Evolutionary conservation across 2,113 vertebrate species (phyloP).

Genomic region (Marmota flaviventris): DNA sequence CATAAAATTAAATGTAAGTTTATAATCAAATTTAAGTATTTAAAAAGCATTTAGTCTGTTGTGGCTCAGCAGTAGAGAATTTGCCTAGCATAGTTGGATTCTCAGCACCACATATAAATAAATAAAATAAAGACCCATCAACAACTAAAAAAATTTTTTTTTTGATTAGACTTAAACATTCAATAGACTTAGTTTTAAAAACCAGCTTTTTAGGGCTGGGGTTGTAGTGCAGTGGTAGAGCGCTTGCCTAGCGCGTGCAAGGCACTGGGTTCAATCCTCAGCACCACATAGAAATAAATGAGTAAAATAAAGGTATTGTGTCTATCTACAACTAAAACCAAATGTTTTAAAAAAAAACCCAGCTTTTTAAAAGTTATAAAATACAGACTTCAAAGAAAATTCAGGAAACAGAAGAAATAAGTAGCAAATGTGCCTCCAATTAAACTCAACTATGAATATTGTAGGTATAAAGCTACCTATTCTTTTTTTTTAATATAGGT

Average conservation of each 20-base stretch:
- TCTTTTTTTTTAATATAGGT: background rate
- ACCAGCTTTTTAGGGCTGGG: background rate
- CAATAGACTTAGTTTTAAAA: slow-evolving; percentile 7
- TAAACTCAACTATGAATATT: background rate
- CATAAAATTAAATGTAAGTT: background rate
- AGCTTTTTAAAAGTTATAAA: background rate
- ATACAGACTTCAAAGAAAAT: background rate
- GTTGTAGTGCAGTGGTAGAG: too few species aligned
- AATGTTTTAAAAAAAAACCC: background rate
- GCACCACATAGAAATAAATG: too few species aligned
- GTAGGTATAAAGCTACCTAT: background rate
- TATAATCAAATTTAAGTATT: background rate
- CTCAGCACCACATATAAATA: too few species aligned
- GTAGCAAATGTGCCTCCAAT: background rate
- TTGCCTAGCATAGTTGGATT: too few species aligned
- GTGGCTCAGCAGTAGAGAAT: too few species aligned
- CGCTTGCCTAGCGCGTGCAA: too few species aligned
- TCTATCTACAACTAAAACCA: background rate
- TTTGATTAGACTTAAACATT: background rate
- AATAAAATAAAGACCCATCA: too few species aligned
- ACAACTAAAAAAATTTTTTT: background rate
- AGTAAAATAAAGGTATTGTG: too few species aligned
- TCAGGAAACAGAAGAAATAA: background rate
- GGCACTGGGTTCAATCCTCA: too few species aligned
- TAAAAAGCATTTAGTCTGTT: background rate